phyloP scores from a whole-genome alignment of 37 sponge, comb jelly and placozoan species.

The Halisarca cf. caerulea region DNA sequence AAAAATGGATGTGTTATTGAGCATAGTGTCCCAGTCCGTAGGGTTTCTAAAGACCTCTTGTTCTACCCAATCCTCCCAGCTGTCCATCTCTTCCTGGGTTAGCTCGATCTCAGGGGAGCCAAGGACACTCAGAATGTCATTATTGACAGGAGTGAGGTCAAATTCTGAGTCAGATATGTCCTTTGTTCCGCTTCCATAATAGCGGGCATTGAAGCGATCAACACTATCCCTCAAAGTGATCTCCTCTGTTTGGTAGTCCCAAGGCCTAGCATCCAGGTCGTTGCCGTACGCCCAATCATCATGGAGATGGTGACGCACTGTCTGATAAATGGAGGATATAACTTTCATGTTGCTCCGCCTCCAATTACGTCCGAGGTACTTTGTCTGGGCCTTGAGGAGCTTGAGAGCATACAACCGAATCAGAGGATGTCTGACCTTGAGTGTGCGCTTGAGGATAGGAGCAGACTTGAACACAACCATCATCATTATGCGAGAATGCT shows the following conservation, averaged over 20 bases:
- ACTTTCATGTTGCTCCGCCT: slow-evolving; percentile 89
- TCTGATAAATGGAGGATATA: slow-evolving; percentile 90
- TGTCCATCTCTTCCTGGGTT: slow-evolving; percentile 71
- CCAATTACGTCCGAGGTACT: slow-evolving; percentile 93
- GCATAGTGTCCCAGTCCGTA: slow-evolving; percentile 57
- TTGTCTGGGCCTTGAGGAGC: slow-evolving; percentile 90
- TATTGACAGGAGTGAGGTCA: slow-evolving; percentile 48
- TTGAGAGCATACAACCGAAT: slow-evolving; percentile 90
- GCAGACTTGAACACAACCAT: slow-evolving; percentile 95
- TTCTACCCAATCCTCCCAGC: slow-evolving; percentile 93
- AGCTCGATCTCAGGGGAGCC: slow-evolving; percentile 48
- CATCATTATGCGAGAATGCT: slow-evolving; percentile 90
- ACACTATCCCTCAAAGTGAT: slow-evolving; percentile 65
- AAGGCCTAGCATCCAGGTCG: slow-evolving; percentile 89
- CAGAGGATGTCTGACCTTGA: slow-evolving; percentile 87
- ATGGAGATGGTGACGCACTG: slow-evolving; percentile 88
- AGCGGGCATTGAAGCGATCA: slow-evolving; percentile 80
- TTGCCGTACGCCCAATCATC: slow-evolving; percentile 99
- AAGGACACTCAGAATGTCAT: slow-evolving; percentile 71
- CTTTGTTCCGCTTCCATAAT: slow-evolving; percentile 38
- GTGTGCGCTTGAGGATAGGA: slow-evolving; percentile 91
- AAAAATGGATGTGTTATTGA: slow-evolving; percentile 22
- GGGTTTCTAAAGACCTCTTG: slow-evolving; percentile 77
- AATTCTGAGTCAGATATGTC: not conserved
- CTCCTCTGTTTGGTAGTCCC: slow-evolving; percentile 92